These are phyloP conservation scores for Macrotus californicus DNA, from an alignment of 2,113 vertebrate species.

Conservation along the genomic window DNA sequence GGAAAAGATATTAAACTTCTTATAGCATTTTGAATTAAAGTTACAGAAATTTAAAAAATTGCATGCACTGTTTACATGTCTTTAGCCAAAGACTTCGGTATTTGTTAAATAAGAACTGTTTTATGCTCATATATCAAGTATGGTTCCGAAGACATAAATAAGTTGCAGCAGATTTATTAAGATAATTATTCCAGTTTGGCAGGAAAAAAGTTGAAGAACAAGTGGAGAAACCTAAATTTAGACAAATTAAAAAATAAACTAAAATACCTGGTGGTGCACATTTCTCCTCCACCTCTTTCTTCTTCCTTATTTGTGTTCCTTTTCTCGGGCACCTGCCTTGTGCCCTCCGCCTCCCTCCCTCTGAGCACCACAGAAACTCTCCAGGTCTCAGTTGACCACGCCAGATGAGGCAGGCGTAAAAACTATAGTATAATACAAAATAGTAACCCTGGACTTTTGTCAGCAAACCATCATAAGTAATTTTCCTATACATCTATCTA, in stretches of 20 bases:
- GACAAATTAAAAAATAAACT: background rate
- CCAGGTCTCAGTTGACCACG: background rate
- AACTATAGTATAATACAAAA: background rate
- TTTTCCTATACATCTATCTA: background rate
- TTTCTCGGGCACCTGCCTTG: background rate
- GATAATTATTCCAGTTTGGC: background rate
- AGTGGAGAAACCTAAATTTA: constrained; percentile 3
- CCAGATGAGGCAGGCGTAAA: background rate
- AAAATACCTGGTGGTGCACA: background rate
- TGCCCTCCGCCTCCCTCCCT: background rate
- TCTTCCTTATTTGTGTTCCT: background rate
- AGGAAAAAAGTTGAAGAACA: constrained; percentile 2
- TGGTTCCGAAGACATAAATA: background rate
- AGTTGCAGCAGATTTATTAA: background rate
- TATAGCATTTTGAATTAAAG: background rate
- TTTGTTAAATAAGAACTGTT: background rate
- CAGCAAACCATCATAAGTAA: background rate
- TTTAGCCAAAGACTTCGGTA: background rate
- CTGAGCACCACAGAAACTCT: background rate
- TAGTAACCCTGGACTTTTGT: background rate
- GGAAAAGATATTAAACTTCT: background rate
- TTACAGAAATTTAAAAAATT: background rate
- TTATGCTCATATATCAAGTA: background rate
- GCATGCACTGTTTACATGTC: background rate
- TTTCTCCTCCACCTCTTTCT: background rate